These are phyloP conservation scores for Emydocephalus ijimae DNA, from an alignment of 2,113 vertebrate genomes.

Conservation along the genomic window DNA sequence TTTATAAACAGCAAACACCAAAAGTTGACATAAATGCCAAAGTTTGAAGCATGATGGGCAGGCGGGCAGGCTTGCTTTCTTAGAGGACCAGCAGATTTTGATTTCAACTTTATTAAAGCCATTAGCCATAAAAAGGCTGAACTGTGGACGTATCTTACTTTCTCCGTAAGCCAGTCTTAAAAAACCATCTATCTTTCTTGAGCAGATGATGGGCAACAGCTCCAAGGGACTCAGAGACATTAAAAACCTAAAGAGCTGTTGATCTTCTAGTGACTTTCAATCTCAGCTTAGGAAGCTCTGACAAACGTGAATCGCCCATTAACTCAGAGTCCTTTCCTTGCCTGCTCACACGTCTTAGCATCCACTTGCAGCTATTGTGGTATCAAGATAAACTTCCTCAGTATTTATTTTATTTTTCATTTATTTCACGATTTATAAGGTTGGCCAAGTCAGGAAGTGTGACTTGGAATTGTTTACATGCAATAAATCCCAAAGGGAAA, in stretches of 20 bases:
- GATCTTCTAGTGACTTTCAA: background rate
- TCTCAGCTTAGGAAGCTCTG: background rate
- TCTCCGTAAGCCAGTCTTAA: background rate
- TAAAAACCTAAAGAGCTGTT: background rate
- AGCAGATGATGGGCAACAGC: background rate
- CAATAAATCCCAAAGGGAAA: background rate
- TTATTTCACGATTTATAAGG: background rate
- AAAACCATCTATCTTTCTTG: background rate
- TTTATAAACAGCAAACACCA: constrained; percentile 16
- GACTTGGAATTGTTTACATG: background rate
- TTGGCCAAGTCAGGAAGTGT: background rate
- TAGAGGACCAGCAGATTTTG: background rate
- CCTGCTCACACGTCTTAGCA: background rate
- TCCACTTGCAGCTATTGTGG: background rate
- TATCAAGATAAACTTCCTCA: background rate
- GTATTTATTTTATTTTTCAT: background rate
- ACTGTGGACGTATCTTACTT: background rate
- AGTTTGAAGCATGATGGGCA: background rate
- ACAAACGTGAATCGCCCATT: background rate
- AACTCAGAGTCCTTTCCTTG: background rate
- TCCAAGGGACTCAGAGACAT: background rate
- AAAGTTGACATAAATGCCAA: constrained; percentile 8
- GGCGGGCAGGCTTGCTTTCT: background rate
- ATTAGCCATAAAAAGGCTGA: background rate
- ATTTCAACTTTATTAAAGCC: background rate